These are phyloP conservation scores for Scarus forsteni DNA, from an alignment of 2,797 vertebrate genomes.

Conservation along the genomic window DNA sequence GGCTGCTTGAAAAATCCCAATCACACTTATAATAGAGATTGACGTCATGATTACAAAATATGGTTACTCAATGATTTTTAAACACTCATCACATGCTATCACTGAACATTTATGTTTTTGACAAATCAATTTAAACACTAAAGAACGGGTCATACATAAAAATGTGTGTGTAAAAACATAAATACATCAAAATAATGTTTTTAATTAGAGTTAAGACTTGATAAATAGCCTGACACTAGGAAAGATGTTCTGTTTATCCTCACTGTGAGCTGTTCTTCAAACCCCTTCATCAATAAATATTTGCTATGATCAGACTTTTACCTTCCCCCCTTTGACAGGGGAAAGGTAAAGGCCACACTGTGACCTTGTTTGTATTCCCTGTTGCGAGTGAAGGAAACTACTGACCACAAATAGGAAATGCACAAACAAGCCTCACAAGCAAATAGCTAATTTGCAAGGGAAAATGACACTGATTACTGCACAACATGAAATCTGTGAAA, in stretches of 20 bases:
- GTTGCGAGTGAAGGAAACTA: background rate
- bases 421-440: constrained; percentile 27
- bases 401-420: constrained; percentile 29
- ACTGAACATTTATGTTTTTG: too few relatives aligned
- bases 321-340: background rate
- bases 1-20: too few relatives aligned
- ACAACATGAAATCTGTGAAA: background rate
- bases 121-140: too few relatives aligned
- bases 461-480: constrained; percentile 39
- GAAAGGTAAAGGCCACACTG: background rate
- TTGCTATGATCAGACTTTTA: background rate
- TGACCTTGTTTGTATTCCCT: background rate
- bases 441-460: constrained; percentile 59
- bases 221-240: background rate
- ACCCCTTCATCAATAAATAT: background rate
- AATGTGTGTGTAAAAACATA: too few relatives aligned
- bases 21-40: too few relatives aligned
- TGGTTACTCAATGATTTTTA: too few relatives aligned
- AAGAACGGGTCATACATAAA: too few relatives aligned
- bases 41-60: too few relatives aligned
- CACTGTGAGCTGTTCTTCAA: background rate
- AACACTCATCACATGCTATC: too few relatives aligned
- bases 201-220: too few relatives aligned
- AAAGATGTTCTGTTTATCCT: background rate
- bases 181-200: too few relatives aligned